phyloP scores from a whole-genome alignment of 2,888 invertebrate species.

The Molorchus minor region DNA sequence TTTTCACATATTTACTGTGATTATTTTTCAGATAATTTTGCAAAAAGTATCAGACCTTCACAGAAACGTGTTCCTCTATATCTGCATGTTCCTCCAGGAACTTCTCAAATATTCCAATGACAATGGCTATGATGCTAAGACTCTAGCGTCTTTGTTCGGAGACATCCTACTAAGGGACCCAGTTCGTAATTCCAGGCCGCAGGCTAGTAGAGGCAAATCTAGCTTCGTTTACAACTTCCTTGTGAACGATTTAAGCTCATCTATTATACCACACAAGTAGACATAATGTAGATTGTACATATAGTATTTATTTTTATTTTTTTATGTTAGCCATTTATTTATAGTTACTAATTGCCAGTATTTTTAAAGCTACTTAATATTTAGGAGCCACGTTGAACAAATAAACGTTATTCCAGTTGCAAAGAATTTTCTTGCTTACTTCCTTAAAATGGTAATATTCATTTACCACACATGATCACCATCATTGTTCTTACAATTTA shows the following conservation, averaged over 20 bases:
- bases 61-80: conserved; percentile 84
- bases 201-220: conserved; percentile 64
- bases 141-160: conserved; percentile 83
- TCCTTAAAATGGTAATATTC: background rate
- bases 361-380: conserved; percentile 37
- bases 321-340: conserved; percentile 8
- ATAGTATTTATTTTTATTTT: conserved; percentile 26
- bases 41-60: conserved; percentile 78
- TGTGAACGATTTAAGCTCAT: conserved; percentile 70
- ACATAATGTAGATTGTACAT: conserved; percentile 8
- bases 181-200: conserved; percentile 58
- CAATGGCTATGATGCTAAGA: conserved; percentile 87
- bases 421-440: background rate
- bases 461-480: too few species aligned
- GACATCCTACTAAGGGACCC: conserved; percentile 82
- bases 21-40: conserved; percentile 68
- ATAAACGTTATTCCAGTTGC: conserved; percentile 21
- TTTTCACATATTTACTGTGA: too few species aligned
- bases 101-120: conserved; percentile 80
- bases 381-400: conserved; percentile 37
- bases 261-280: conserved; percentile 53
- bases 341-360: conserved; percentile 35
- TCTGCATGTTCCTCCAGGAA: conserved; percentile 90
- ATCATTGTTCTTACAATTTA: too few species aligned
- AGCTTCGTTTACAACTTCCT: conserved; percentile 84